phyloP scores from a whole-genome alignment of 2,113 vertebrate species.

The Bubo blakistoni region DNA sequence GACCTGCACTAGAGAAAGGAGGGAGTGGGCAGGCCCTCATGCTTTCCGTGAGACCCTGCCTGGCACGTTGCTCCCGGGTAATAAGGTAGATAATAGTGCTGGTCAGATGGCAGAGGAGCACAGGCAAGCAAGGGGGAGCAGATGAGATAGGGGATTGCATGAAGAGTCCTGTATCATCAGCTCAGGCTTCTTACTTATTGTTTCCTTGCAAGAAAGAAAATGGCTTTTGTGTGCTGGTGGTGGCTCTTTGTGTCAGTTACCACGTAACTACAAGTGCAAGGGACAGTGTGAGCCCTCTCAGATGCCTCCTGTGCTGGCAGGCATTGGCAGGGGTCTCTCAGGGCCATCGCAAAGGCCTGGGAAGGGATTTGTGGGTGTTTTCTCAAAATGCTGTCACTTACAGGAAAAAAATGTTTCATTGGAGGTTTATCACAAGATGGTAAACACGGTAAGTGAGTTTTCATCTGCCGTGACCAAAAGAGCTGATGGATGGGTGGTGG shows the following conservation, averaged over 20 bases:
- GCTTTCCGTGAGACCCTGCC: not conserved
- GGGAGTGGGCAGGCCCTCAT: rapidly evolving
- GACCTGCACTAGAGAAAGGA: rapidly evolving
- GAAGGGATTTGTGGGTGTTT: not conserved
- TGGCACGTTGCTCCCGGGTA: rapidly evolving
- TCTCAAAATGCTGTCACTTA: not conserved
- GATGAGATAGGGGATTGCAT: not conserved
- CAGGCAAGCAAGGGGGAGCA: not conserved
- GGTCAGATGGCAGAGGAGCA: not conserved
- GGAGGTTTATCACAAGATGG: not conserved
- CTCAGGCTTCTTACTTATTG: not conserved
- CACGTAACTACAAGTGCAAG: rapidly evolving
- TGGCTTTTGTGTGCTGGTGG: not conserved
- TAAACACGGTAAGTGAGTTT: not conserved
- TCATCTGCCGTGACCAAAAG: not conserved
- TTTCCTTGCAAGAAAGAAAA: not conserved
- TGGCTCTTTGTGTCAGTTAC: not conserved
- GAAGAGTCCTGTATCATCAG: not conserved
- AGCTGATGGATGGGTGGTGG: not conserved
- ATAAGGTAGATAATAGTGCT: not conserved
- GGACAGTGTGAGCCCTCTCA: rapidly evolving
- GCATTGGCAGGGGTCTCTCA: not conserved
- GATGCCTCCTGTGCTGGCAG: not conserved
- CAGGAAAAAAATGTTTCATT: not conserved
- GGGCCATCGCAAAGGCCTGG: not conserved